Evolutionary conservation across 2,888 invertebrate species (phyloP), one percentile per base, ranked within the genome.

Genomic region (Hofmannophila pseudospretella): DNA sequence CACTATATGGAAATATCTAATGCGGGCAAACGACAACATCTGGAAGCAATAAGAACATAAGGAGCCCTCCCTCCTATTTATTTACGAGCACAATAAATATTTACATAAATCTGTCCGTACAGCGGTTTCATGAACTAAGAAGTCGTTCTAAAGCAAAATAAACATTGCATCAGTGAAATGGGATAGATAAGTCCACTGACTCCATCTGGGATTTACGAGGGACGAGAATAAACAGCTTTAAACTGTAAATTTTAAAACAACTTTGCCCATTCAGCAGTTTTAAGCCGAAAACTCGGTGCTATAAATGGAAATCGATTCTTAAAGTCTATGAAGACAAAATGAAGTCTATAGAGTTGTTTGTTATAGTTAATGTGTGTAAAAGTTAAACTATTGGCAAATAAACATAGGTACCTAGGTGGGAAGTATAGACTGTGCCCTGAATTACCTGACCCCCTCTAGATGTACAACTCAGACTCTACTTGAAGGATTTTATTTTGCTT

Each of bases 221-320:
- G 33, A 7, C 45, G 38, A 55, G 57, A 58, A 59, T 59, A 52
- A 50, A 42, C 29, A n/a, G 30, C 9, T 30, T 30, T 19, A 30
- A 9, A 27, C 10, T 13, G 14, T 29, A 13, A 29, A 29, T 29
- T 25, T 12, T n/a, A 11, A 34, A 20, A 34, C 20, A 20, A 27
- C 12, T 16, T 7, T 19, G 13, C 20, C 12, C 34, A 11, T 28
- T 20, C 12, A 26, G 34, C 20, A 12, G 19, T 34, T 20, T 28
- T 34, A 25, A 5, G n/a, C 4, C 10, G 7, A 10, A 23, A 23
- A 7, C 23, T 23, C 8, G 11, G 32, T 4, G 20, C 20, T 20
- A 7, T 20, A 20, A 8, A 20, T 20, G 7, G 20, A 4, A 20
- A n/a, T n/a, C n/a, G n/a, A n/a, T n/a, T n/a, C n/a, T n/a, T n/a